Evolutionary conservation across 2,113 vertebrate species (phyloP).

Genomic region (Gopherus flavomarginatus): DNA sequence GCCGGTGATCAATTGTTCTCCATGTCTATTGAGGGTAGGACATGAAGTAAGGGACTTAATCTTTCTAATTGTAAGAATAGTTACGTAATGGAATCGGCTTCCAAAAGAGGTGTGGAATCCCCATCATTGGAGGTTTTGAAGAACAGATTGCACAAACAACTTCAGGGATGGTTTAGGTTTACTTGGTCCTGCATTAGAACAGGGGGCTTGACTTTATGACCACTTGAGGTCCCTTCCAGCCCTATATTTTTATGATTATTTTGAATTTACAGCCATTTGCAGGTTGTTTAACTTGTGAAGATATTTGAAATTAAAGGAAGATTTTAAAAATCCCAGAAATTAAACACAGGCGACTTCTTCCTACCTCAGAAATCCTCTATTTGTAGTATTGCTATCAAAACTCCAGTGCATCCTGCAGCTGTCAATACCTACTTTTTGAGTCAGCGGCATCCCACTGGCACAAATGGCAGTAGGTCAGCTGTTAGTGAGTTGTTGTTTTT

Average conservation of each 20-base stretch:
- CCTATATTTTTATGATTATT: background rate
- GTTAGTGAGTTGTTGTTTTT: slow-evolving; percentile 5
- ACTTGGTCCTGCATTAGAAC: background rate
- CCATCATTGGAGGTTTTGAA: background rate
- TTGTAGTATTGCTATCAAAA: background rate
- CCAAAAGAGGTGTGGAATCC: background rate
- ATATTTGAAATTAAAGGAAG: background rate
- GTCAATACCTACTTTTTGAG: slow-evolving; percentile 11
- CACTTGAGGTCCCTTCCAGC: background rate
- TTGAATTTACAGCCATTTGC: background rate
- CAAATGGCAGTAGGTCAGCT: slow-evolving; percentile 37
- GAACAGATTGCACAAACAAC: background rate
- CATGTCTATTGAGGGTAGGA: background rate
- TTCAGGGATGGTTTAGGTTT: background rate
- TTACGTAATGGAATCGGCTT: background rate
- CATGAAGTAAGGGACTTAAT: background rate
- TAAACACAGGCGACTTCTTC: background rate
- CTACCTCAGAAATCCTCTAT: background rate
- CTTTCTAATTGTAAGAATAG: background rate
- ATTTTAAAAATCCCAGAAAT: slow-evolving; percentile 11
- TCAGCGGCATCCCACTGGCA: slow-evolving; percentile 47
- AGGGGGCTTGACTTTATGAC: background rate
- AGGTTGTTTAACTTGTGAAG: background rate
- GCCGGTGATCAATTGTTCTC: background rate
- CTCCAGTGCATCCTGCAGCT: slow-evolving; percentile 15